Conservation (phyloP, 2,888 invertebrate genomes). For the Hydrotaea cyrtoneurina region DNA sequence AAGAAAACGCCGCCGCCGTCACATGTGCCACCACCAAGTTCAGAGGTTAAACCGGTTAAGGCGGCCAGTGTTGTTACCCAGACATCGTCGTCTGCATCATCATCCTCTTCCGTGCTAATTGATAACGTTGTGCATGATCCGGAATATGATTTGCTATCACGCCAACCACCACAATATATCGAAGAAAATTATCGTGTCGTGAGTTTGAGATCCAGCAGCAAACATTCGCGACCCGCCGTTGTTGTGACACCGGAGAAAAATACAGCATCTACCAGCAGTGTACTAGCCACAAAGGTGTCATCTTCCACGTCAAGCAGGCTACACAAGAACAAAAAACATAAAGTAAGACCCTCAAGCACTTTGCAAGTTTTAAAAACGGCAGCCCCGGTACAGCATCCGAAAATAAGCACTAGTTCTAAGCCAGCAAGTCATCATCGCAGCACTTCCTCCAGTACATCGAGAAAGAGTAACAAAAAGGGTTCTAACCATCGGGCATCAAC, state of each 20-base stretch:
- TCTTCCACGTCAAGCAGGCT: constrained; percentile 80
- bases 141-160: constrained; percentile 91
- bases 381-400: constrained; percentile 81
- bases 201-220: constrained; percentile 87
- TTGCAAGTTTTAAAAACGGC: constrained; percentile 89
- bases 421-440: constrained; percentile 45
- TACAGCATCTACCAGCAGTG: constrained; percentile 76
- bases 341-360: constrained; percentile 86
- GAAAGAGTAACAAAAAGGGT: constrained; percentile 58
- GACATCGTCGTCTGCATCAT: constrained; percentile 33
- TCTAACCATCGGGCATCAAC: constrained; percentile 71
- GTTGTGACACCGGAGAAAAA: constrained; percentile 63
- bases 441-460: constrained; percentile 44
- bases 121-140: constrained; percentile 89
- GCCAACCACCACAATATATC: constrained; percentile 91
- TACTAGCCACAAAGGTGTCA: constrained; percentile 27
- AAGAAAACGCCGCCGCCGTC: constrained; percentile 4
- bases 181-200: constrained; percentile 93
- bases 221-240: constrained; percentile 58
- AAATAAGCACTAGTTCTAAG: constrained; percentile 19
- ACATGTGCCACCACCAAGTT: not conserved
- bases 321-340: constrained; percentile 82
- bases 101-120: constrained; percentile 31
- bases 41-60: not conserved
- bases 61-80: not conserved